Conservation (phyloP, 37 sponge, comb jelly and placozoan species). For the Chondrilla cf. caribensis region DNA sequence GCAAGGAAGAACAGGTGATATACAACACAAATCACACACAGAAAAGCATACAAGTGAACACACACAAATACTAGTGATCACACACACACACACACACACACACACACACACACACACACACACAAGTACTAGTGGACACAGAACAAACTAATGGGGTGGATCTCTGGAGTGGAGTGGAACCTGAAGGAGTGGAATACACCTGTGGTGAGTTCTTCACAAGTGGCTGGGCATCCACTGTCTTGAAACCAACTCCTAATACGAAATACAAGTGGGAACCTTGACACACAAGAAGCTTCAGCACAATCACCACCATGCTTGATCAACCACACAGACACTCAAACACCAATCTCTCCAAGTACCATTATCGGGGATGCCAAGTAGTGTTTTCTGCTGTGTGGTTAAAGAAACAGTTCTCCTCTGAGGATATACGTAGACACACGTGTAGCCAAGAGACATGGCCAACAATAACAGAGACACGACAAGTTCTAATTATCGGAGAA, state of each 20-base stretch:
- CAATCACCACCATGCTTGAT: too few species aligned
- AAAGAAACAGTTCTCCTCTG: background rate
- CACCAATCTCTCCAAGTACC: too few species aligned
- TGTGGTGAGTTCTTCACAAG: too few species aligned
- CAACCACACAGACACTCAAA: too few species aligned
- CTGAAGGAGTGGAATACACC: background rate
- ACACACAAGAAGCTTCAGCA: background rate
- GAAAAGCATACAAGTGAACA: background rate
- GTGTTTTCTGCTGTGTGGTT: slow-evolving; percentile 32
- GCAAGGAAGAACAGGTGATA: too few species aligned
- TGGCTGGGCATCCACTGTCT: too few species aligned
- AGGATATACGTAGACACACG: background rate
- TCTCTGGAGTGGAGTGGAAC: background rate
- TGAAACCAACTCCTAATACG: slow-evolving; percentile 38
- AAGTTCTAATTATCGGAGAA: too few species aligned
- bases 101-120: background rate
- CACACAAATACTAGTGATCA: too few species aligned
- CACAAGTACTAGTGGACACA: too few species aligned
- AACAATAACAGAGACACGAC: background rate
- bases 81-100: background rate
- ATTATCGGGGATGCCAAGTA: slow-evolving; percentile 26
- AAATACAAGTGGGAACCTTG: background rate
- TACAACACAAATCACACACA: too few species aligned
- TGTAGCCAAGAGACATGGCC: background rate
- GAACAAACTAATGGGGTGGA: background rate